Conservation (phyloP, 2,888 invertebrate genomes). For the Syrphus vitripennis region DNA sequence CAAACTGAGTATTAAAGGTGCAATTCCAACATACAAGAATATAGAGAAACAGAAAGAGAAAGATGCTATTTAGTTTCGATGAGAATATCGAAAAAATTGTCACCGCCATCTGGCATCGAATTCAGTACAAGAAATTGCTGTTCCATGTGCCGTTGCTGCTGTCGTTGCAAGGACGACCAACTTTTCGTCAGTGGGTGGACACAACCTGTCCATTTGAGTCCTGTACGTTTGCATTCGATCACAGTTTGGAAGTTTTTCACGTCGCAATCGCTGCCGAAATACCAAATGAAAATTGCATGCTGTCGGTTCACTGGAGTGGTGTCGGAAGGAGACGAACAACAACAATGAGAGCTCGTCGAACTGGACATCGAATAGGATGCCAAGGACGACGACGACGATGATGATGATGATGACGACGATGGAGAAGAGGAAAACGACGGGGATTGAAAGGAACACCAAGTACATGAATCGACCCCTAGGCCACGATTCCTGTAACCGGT, state of each 20-base stretch:
- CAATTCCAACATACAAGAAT: background rate
- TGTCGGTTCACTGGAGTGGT: constrained; percentile 54
- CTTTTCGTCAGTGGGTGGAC: constrained; percentile 76
- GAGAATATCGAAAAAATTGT: constrained; percentile 75
- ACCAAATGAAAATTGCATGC: constrained; percentile 78
- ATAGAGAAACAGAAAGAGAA: constrained; percentile 8
- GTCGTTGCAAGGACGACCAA: constrained; percentile 75
- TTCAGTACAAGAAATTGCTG: constrained; percentile 46
- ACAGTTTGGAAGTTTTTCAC: constrained; percentile 76
- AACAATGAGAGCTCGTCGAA: constrained; percentile 51
- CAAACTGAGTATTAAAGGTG: constrained; percentile 1
- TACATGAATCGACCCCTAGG: constrained; percentile 40
- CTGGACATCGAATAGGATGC: constrained; percentile 64
- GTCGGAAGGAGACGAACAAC: constrained; percentile 42
- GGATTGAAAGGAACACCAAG: constrained; percentile 45
- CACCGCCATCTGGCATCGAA: constrained; percentile 66
- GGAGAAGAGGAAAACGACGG: constrained; percentile 13
- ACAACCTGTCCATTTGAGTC: constrained; percentile 77
- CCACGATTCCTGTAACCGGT: constrained; percentile 32
- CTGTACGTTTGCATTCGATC: constrained; percentile 77
- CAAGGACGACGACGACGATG: constrained; percentile 43
- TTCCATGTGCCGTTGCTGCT: constrained; percentile 41
- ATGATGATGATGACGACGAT: constrained; percentile 31
- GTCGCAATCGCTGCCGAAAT: constrained; percentile 73
- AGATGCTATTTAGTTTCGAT: constrained; percentile 75